phyloP scores from a whole-genome alignment of 2,113 vertebrate genomes.

The Gambusia affinis region DNA sequence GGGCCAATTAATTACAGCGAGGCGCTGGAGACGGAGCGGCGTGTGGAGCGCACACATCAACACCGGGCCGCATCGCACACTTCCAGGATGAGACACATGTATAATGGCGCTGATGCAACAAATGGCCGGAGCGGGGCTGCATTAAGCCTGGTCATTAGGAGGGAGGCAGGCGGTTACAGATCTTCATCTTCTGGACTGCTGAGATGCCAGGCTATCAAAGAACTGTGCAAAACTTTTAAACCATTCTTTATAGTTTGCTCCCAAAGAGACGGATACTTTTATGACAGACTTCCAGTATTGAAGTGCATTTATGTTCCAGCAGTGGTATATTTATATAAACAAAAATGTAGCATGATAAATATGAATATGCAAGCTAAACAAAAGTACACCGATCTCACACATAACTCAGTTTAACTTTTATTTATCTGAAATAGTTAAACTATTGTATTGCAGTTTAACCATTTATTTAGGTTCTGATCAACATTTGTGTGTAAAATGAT shows the following conservation, averaged over 20 bases:
- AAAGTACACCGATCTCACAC: too few species aligned
- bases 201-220: not conserved
- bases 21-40: constrained; percentile 69
- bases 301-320: too few species aligned
- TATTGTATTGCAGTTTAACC: too few species aligned
- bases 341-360: too few species aligned
- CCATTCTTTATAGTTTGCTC: not conserved
- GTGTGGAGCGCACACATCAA: constrained; percentile 67
- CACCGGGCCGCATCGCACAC: constrained; percentile 44
- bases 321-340: too few species aligned
- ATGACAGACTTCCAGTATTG: too few species aligned
- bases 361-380: too few species aligned
- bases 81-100: constrained; percentile 42
- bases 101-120: constrained; percentile 64
- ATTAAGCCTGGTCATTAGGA: constrained; percentile 42
- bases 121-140: constrained; percentile 52
- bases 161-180: constrained; percentile 21
- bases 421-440: too few species aligned
- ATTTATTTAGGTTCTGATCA: too few species aligned
- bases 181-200: constrained; percentile 31
- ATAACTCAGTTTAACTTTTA: too few species aligned
- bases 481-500: too few species aligned
- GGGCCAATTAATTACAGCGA: constrained; percentile 79
- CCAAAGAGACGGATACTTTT: not conserved
- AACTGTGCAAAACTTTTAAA: not conserved